Evolutionary conservation across 37 sponge, comb jelly and placozoan genomes (phyloP), one percentile per base, ranked within the genome.

Genomic region (Lycopodina hypogea): DNA sequence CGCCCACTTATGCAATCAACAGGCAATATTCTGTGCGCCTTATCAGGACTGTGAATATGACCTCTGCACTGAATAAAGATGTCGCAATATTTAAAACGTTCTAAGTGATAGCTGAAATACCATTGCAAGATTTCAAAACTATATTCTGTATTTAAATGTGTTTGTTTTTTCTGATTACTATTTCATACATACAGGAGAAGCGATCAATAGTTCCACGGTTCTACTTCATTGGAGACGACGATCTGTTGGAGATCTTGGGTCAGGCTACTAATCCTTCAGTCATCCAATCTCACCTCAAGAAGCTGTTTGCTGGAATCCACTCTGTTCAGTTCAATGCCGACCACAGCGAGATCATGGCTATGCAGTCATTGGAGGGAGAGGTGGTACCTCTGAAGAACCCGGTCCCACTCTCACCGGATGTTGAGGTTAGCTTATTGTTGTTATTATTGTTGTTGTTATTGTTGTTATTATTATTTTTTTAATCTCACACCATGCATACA

Each of bases 191-290:
- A 8, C 63, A 96, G 86, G 99, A 98, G 76, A 98, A 98, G 75
- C 81, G 99, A 19, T 73, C 89, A 7, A 79, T 86, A 9, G 96
- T 98, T 71, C 99, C 99, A 19, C 86, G 99, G 0, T 98, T 98
- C 77, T 98, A 94, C 80, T 98, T 98, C 74, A 88, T 98, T 67
- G 99, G 99, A 29, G 99, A 98, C 63, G 99, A 98, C 30, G 99
- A 98, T 52, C 86, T 98, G 52, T 79, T 98, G 69, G 99, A 98
- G 92, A 98, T 98, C 28, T 84, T 98, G 59, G 99, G 99, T 7
- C 99, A 98, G 74, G 83, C 95, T 37, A 98, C 94, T 35, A 93
- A 98, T 19, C 95, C 96, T 1, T 51, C 30, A 17, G 90, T 98
- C 68, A 98, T 98, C 59, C 99, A 96, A 73, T 72, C 92, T 22